phyloP scores from a whole-genome alignment of 2,797 vertebrate species.

The Bradypodion pumilum region DNA sequence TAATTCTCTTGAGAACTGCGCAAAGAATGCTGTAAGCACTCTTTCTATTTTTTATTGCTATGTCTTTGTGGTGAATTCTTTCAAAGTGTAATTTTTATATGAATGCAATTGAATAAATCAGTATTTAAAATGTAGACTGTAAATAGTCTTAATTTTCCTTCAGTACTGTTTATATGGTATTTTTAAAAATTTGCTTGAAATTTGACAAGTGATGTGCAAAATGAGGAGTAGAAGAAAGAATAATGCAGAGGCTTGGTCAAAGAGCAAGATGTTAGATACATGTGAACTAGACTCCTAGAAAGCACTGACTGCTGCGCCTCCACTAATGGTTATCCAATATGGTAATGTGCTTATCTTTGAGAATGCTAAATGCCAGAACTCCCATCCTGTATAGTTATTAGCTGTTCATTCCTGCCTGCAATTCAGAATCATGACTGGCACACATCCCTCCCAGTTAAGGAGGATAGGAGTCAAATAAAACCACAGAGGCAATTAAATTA shows the following conservation, averaged over 20 bases:
- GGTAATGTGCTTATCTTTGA: constrained; percentile 5
- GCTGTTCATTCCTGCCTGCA: too few species aligned
- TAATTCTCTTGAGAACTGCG: too few species aligned
- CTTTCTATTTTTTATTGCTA: background rate
- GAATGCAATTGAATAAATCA: constrained; percentile 1
- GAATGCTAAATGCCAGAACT: too few species aligned
- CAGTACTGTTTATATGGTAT: background rate
- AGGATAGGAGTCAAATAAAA: too few species aligned
- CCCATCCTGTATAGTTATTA: too few species aligned
- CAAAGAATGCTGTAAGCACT: too few species aligned
- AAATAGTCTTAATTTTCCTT: constrained; percentile 30
- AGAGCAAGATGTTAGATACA: constrained; percentile 45
- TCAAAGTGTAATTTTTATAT: too few species aligned
- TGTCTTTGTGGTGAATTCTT: too few species aligned
- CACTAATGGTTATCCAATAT: background rate
- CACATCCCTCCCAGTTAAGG: too few species aligned
- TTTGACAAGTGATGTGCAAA: constrained; percentile 43
- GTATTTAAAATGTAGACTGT: constrained; percentile 33
- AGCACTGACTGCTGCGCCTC: background rate
- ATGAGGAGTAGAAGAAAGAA: constrained; percentile 23
- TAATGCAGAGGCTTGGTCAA: constrained; percentile 45
- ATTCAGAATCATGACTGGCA: too few species aligned
- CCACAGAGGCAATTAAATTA: too few species aligned
- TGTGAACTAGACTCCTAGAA: constrained; percentile 22
- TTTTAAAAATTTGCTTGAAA: background rate